Percentiles rank a stretch among this genome's conserved stretches.
Evolutionary conservation across 2,888 invertebrate genomes (phyloP).

Genomic region (Ethmia dodecea): DNA sequence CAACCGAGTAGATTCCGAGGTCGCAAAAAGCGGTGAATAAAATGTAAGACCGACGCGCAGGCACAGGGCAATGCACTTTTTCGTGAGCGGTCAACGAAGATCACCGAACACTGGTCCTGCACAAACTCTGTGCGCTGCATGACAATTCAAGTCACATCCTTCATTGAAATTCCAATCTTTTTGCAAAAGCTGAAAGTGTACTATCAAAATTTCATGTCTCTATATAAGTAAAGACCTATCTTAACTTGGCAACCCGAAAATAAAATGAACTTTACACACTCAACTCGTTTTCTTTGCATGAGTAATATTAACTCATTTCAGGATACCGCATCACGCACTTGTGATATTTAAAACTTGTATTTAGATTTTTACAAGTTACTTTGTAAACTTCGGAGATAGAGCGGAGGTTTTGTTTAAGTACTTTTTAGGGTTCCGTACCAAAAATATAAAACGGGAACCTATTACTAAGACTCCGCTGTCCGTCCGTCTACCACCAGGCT

Average conservation of each 20-base stretch:
- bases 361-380: no score
- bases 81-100: conserved; percentile 57
- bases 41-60: conserved; percentile 35
- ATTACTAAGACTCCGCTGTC: no score
- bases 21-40: conserved; percentile 43
- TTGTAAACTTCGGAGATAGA: no score
- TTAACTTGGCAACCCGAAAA: conserved; percentile 1
- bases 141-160: conserved; percentile 31
- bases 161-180: neutral
- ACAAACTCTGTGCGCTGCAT: conserved; percentile 50
- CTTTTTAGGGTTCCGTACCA: no score
- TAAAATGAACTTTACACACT: conserved; percentile 2
- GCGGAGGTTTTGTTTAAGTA: no score
- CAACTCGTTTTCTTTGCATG: no score
- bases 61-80: conserved; percentile 67
- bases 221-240: conserved; percentile 4
- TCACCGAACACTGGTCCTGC: conserved; percentile 40
- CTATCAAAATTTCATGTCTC: neutral
- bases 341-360: no score
- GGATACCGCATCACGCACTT: no score
- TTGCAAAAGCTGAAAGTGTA: no score
- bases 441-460: no score
- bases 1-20: conserved; percentile 51
- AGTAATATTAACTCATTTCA: no score
- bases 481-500: no score